Conservation (phyloP, 2,113 vertebrate genomes). For the Noturus placidus region DNA sequence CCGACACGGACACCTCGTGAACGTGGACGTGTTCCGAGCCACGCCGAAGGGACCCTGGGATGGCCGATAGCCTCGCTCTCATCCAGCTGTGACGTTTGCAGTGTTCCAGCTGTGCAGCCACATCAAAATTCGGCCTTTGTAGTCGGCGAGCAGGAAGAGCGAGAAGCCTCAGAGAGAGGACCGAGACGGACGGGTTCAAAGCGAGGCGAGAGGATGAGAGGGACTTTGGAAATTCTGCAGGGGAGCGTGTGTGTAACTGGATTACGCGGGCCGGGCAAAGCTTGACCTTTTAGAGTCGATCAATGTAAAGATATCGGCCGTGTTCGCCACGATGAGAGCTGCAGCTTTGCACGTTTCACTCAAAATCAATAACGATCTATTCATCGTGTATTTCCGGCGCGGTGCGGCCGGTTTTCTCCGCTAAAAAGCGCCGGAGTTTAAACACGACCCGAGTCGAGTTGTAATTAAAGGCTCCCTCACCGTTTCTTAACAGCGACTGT, state of each 20-base stretch:
- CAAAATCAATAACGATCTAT: slow-evolving; percentile 53
- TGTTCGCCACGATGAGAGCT: slow-evolving; percentile 23
- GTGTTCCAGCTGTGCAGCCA: slow-evolving; percentile 53
- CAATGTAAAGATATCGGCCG: slow-evolving; percentile 42
- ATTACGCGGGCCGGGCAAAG: slow-evolving; percentile 29
- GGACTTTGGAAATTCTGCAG: not conserved
- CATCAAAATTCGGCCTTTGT: slow-evolving; percentile 55
- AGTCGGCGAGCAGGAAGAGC: slow-evolving; percentile 31
- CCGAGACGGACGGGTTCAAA: slow-evolving; percentile 21
- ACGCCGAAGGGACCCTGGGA: slow-evolving; percentile 27
- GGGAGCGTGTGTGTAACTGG: slow-evolving; percentile 29
- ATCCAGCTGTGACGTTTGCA: slow-evolving; percentile 56
- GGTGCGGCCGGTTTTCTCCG: slow-evolving; percentile 30
- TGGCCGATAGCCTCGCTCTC: slow-evolving; percentile 29
- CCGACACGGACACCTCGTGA: slow-evolving; percentile 26
- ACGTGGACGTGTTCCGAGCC: not conserved
- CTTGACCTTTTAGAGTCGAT: slow-evolving; percentile 53
- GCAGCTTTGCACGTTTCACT: slow-evolving; percentile 31
- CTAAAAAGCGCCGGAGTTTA: slow-evolving; percentile 38
- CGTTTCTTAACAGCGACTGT: slow-evolving; percentile 45
- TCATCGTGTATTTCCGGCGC: slow-evolving; percentile 40
- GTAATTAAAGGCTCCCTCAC: slow-evolving; percentile 76
- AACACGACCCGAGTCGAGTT: slow-evolving; percentile 40
- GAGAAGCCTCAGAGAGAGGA: slow-evolving; percentile 32
- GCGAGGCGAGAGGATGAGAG: slow-evolving; percentile 22